Evolutionary conservation across 2,888 invertebrate species (phyloP).

Genomic region (Cheilosia urbana): DNA sequence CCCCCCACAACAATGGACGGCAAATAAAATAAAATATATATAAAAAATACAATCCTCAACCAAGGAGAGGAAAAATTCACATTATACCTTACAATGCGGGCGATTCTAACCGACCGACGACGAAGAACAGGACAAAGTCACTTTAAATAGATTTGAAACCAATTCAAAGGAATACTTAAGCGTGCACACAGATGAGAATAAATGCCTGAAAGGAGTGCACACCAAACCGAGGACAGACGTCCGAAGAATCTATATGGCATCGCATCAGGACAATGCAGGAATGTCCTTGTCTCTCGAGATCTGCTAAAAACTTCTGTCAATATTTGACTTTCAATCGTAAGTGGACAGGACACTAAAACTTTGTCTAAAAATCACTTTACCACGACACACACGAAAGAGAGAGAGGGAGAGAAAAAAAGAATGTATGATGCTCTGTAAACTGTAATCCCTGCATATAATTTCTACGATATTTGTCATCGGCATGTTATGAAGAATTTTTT

Average conservation of each 20-base stretch:
- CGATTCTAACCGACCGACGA: conserved; percentile 4
- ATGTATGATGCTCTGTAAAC: conserved; percentile 48
- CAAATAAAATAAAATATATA: background rate
- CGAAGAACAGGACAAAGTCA: conserved; percentile 44
- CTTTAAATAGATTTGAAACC: conserved; percentile 68
- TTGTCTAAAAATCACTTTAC: conserved; percentile 13
- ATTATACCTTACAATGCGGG: conserved; percentile 35
- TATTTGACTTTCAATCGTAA: conserved; percentile 71
- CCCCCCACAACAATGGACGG: conserved; percentile 8
- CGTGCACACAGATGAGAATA: conserved; percentile 18
- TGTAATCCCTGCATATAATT: conserved; percentile 65
- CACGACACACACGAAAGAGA: conserved; percentile 44
- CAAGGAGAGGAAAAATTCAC: conserved; percentile 9
- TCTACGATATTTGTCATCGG: conserved; percentile 56
- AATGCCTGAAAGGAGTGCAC: conserved; percentile 19
- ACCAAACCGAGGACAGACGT: conserved; percentile 29
- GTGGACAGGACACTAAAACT: conserved; percentile 50
- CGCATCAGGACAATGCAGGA: conserved; percentile 49
- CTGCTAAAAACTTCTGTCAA: conserved; percentile 57
- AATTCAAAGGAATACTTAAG: conserved; percentile 65
- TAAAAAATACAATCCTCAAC: conserved; percentile 5
- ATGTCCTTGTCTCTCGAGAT: conserved; percentile 58
- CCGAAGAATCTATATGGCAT: conserved; percentile 31
- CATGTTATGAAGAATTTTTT: conserved; percentile 27
- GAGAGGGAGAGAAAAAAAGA: conserved; percentile 1